A percentile compares a stretch with the other conserved stretches of the same genome.
Evolutionary conservation across 2,797 vertebrate species (phyloP).

Genomic region (Emydoidea blandingii): DNA sequence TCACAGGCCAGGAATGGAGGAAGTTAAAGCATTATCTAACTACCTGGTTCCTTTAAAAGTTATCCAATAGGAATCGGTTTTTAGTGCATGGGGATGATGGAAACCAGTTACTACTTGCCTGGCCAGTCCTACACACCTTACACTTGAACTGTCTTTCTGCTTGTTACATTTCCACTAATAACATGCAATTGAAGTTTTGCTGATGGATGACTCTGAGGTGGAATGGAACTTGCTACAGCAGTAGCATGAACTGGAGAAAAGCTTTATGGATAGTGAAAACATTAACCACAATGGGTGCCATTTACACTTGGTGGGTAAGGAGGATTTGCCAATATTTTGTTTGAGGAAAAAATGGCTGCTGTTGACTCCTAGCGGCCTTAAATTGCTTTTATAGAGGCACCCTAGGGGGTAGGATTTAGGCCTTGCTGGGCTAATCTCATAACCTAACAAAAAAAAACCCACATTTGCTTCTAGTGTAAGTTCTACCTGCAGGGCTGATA

Average conservation of each 20-base stretch:
- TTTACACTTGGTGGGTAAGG: neutral
- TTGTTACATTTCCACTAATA: fast-evolving
- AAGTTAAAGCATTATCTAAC: neutral
- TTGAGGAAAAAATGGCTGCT: neutral
- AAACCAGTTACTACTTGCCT: neutral
- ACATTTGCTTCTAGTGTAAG: neutral
- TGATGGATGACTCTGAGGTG: neutral
- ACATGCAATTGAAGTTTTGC: neutral
- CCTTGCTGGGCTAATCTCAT: neutral
- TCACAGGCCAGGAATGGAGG: neutral
- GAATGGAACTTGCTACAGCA: neutral
- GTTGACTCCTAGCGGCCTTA: neutral
- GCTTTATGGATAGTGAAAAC: neutral
- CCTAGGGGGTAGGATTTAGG: neutral
- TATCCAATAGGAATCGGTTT: neutral
- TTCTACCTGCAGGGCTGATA: neutral
- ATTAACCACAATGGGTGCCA: neutral
- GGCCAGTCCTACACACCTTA: neutral
- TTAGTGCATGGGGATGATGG: neutral
- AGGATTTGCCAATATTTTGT: neutral
- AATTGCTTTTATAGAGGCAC: neutral
- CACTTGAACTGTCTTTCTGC: neutral
- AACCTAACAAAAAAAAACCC: fast-evolving
- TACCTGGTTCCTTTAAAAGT: neutral
- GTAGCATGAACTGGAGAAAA: neutral